Percentiles rank a stretch among this genome's conserved stretches.
Evolutionary conservation across 2,113 vertebrate genomes (phyloP).

Genomic region (Sclerurus mexicanus): DNA sequence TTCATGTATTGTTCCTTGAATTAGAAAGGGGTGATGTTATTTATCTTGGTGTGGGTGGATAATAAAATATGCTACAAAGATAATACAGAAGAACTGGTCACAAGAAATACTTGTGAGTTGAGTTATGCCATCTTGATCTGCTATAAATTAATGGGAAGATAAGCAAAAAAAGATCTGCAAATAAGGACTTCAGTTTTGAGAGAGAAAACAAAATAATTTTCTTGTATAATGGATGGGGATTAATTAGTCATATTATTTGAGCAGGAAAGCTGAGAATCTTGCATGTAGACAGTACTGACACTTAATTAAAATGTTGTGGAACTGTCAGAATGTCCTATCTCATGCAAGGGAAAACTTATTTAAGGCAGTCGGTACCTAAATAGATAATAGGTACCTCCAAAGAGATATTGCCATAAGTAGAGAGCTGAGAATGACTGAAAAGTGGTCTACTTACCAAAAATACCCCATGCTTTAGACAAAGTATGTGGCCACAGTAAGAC

Average conservation of each 20-base stretch:
- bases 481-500: neutral
- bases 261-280: neutral
- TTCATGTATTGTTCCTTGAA: neutral
- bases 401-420: neutral
- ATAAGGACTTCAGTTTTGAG: neutral
- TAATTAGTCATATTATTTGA: neutral
- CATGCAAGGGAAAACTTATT: neutral
- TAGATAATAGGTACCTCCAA: neutral
- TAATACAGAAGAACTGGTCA: neutral
- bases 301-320: neutral
- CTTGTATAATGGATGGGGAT: neutral
- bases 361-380: neutral
- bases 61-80: neutral
- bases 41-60: neutral
- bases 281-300: neutral
- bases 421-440: neutral
- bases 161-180: neutral
- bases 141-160: neutral
- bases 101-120: neutral
- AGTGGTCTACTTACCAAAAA: neutral
- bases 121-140: neutral
- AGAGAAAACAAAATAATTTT: neutral
- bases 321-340: neutral
- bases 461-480: neutral
- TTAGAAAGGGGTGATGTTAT: neutral